Evolutionary conservation across 2,888 invertebrate genomes (phyloP).

Genomic region (Dryadula phaetusa): DNA sequence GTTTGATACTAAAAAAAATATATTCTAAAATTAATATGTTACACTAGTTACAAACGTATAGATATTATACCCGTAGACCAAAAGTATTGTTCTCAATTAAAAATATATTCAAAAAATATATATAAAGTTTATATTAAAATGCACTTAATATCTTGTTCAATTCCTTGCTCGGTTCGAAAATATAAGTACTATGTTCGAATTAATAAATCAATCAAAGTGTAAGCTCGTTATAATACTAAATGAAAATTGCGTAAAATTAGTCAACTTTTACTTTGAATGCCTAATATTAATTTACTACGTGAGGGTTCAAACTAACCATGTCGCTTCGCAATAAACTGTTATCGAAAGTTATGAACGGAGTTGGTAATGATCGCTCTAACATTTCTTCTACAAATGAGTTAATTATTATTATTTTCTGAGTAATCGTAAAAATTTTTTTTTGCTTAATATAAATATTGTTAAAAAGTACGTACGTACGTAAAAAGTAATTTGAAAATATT

Average conservation of each 20-base stretch:
- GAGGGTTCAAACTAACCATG: slow-evolving; percentile 81
- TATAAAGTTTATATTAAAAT: background rate
- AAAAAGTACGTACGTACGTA: too few relatives aligned
- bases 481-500: too few relatives aligned
- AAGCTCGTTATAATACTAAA: slow-evolving; percentile 64
- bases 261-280: slow-evolving; percentile 70
- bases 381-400: slow-evolving; percentile 69
- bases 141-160: background rate
- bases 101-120: background rate
- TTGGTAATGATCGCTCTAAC: slow-evolving; percentile 63
- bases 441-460: too few relatives aligned
- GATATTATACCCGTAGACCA: too few relatives aligned
- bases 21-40: too few relatives aligned
- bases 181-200: background rate
- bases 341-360: slow-evolving; percentile 63
- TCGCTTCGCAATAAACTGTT: slow-evolving; percentile 75
- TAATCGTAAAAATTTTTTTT: background rate
- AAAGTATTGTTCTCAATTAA: background rate
- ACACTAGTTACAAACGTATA: too few relatives aligned
- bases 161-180: background rate
- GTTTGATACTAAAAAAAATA: too few relatives aligned
- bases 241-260: slow-evolving; percentile 83
- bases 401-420: slow-evolving; percentile 69
- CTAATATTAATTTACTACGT: slow-evolving; percentile 80
- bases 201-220: slow-evolving; percentile 28